phyloP scores from a whole-genome alignment of 2,797 vertebrate genomes.

The Gymnoscopelus braueri region DNA sequence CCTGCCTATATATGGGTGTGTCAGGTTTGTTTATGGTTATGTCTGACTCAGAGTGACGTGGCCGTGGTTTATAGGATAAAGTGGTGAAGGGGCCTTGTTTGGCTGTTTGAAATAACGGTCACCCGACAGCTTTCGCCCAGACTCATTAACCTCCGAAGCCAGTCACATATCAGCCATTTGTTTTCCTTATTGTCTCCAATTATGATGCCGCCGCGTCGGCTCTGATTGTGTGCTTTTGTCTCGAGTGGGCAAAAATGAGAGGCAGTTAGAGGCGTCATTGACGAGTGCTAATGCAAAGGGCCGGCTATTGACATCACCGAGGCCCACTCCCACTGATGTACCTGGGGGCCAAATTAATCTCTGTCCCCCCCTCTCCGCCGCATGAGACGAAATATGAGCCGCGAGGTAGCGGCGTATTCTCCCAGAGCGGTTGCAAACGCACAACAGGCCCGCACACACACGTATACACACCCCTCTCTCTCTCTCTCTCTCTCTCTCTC shows the following conservation, averaged over 20 bases:
- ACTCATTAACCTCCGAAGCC: not conserved
- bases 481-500: not conserved
- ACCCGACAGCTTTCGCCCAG: too few species aligned
- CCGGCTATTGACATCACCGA: constrained; percentile 41
- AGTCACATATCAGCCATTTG: constrained; percentile 29
- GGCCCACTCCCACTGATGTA: constrained; percentile 38
- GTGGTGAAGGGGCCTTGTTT: too few species aligned
- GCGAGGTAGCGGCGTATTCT: constrained; percentile 32
- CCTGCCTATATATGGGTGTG: too few species aligned
- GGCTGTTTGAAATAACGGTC: too few species aligned
- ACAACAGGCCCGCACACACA: constrained; percentile 22
- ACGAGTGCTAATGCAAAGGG: constrained; percentile 39
- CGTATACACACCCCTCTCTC: not conserved
- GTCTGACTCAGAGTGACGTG: too few species aligned
- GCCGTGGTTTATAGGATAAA: too few species aligned
- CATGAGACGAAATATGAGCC: constrained; percentile 35
- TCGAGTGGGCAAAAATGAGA: constrained; percentile 27
- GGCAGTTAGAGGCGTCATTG: constrained; percentile 31
- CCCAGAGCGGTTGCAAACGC: constrained; percentile 14
- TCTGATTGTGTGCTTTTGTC: constrained; percentile 5
- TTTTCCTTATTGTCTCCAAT: constrained; percentile 8
- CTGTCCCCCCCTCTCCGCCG: constrained; percentile 4
- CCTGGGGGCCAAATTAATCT: constrained; percentile 21
- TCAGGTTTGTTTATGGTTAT: too few species aligned
- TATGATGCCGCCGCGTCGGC: not conserved